Conservation (phyloP, 2,888 invertebrate species). For the Eueremaeus valkanovi region DNA sequence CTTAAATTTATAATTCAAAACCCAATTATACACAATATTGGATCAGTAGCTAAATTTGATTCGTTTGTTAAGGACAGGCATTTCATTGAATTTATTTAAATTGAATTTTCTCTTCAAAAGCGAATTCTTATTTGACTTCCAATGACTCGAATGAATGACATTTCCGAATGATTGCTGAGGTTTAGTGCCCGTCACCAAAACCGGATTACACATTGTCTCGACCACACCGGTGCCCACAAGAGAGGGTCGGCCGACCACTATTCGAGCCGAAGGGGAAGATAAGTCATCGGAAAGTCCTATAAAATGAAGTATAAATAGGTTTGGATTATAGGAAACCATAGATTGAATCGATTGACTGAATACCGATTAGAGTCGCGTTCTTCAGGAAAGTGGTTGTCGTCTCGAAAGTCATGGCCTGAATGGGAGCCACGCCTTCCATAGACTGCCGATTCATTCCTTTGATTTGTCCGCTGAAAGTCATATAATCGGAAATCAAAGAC, state of each 20-base stretch:
- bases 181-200: constrained; percentile 22
- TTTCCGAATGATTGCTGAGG: constrained; percentile 28
- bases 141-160: neutral
- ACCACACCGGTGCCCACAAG: constrained; percentile 70
- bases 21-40: too few relatives aligned
- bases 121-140: neutral
- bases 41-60: constrained; percentile 36
- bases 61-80: constrained; percentile 24
- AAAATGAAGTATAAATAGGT: too few relatives aligned
- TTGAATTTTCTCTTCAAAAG: neutral
- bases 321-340: too few relatives aligned
- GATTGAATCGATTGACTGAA: too few relatives aligned
- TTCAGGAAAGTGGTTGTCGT: constrained; percentile 80
- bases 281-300: constrained; percentile 69
- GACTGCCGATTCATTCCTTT: constrained; percentile 85
- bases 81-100: neutral
- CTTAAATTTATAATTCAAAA: too few relatives aligned
- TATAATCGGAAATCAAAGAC: constrained; percentile 88
- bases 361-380: constrained; percentile 67
- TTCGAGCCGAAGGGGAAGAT: constrained; percentile 75
- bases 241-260: constrained; percentile 80
- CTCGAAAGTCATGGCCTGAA: constrained; percentile 98
- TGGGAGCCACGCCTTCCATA: constrained; percentile 84
- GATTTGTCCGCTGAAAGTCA: constrained; percentile 89
- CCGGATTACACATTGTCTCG: constrained; percentile 30